A percentile compares a stretch with the other conserved stretches of the same genome.
These are phyloP conservation scores for Drosophila leontia DNA, from an alignment of 1,140 invertebrate species.

Conservation along the genomic window DNA sequence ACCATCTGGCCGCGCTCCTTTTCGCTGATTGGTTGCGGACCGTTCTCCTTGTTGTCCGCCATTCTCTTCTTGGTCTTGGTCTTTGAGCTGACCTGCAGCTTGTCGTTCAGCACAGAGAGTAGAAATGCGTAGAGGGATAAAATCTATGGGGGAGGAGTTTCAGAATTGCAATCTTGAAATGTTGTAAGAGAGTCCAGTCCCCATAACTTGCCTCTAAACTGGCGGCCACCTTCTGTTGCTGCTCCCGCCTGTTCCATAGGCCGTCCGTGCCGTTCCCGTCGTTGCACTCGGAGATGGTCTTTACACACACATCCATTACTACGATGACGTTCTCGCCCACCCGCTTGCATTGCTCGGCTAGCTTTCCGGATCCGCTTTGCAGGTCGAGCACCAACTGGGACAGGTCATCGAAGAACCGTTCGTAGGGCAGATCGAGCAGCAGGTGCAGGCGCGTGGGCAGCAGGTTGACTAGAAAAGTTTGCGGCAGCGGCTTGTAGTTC, in stretches of 20 bases:
- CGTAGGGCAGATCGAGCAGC: constrained; percentile 77
- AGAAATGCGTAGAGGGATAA: constrained; percentile 81
- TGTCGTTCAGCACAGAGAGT: constrained; percentile 77
- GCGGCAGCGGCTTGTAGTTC: constrained; percentile 78
- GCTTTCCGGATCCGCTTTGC: constrained; percentile 48
- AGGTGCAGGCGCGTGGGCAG: constrained; percentile 79
- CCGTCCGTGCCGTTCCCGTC: constrained; percentile 65
- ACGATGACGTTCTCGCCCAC: constrained; percentile 67
- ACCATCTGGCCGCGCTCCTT: constrained; percentile 79
- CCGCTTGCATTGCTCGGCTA: constrained; percentile 62
- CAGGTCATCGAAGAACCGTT: constrained; percentile 76
- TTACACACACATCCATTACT: constrained; percentile 57
- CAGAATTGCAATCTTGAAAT: neutral
- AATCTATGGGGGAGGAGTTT: constrained; percentile 52
- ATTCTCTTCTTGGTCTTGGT: constrained; percentile 68
- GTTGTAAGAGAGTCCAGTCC: neutral
- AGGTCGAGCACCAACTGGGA: constrained; percentile 72
- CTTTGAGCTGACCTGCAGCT: constrained; percentile 70
- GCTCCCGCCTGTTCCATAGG: constrained; percentile 68
- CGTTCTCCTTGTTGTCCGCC: constrained; percentile 54
- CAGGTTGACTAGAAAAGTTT: constrained; percentile 84
- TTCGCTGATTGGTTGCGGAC: constrained; percentile 61
- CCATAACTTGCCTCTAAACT: constrained; percentile 66
- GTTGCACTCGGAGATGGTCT: constrained; percentile 72
- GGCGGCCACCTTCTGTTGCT: constrained; percentile 72